Evolutionary conservation across 1,140 invertebrate species (phyloP).

Genomic region (Diorhabda sublineata): DNA sequence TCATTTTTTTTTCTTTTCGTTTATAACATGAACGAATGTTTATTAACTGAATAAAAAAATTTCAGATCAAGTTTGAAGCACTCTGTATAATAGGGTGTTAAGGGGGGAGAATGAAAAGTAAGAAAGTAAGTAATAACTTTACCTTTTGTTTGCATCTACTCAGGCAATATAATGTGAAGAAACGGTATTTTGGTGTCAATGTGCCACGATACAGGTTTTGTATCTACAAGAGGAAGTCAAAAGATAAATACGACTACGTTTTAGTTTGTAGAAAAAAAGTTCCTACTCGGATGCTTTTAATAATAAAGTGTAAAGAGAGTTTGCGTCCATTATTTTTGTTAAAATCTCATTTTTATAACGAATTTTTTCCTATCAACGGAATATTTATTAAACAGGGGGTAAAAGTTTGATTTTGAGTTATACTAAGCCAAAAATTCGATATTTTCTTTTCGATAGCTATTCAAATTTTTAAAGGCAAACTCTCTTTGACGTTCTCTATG

Average conservation of each 20-base stretch:
- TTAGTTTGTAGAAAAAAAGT: background rate
- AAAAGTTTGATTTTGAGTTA: too few species aligned
- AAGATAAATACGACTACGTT: slow-evolving; percentile 18
- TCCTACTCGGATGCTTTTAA: slow-evolving; percentile 16
- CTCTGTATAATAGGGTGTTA: too few species aligned
- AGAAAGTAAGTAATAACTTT: slow-evolving; percentile 21
- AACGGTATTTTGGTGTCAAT: slow-evolving; percentile 21
- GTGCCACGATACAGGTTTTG: slow-evolving; percentile 16
- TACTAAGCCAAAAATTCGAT: too few species aligned
- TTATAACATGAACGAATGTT: too few species aligned
- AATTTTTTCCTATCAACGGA: too few species aligned
- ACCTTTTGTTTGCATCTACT: slow-evolving; percentile 27
- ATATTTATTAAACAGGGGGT: too few species aligned
- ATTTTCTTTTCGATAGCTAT: too few species aligned
- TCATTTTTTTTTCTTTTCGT: too few species aligned
- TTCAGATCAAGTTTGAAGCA: too few species aligned
- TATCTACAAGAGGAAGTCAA: slow-evolving; percentile 20
- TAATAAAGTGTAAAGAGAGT: slow-evolving; percentile 14
- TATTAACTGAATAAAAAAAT: too few species aligned
- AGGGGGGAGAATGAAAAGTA: background rate
- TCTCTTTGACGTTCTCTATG: slow-evolving; percentile 16
- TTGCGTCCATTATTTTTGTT: background rate
- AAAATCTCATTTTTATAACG: too few species aligned
- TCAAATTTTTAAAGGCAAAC: slow-evolving; percentile 1
- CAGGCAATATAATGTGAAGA: slow-evolving; percentile 24